Base-by-base conservation (phyloP, 2,888 invertebrate species). In the Neoaliturus tenellus region DNA sequence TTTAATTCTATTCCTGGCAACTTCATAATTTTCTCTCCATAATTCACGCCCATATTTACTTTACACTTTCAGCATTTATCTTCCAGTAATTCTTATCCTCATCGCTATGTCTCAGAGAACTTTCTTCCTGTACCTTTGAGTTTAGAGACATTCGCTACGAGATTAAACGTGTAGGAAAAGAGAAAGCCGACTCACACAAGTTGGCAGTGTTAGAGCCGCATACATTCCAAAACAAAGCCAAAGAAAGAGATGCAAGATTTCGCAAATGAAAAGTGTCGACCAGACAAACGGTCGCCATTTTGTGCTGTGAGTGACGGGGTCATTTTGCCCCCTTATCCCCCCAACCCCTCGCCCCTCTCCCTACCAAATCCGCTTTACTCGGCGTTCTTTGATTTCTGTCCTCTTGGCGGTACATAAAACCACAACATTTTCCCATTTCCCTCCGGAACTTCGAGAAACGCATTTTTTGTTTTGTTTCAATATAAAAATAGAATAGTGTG, bases 361-460 rank as follows among this genome's bases (percentile, higher is more conserved):
- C 73, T 48, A 31, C 71, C 81, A 39, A 67, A 23, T 69, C 44
- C 69, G 35, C 62, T 39, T 39, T 69, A 39, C 51, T 69, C 80
- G 78, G 81, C 33, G 17, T 75, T 62, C 83, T 84, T 67, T 62
- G 71, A 81, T 80, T 55, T 35, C 39, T 62, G 25, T 78, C 81
- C 51, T 44, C 82, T 67, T 39, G 73, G 69, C 25, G 69, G 20
- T 69, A 23, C 23, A 69, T 35, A 20, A 69, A 69, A 69, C 69
- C 69, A 20, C 69, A 69, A 69, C 39, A 62, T 62, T 62, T 62
- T 62, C 17, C 62, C 62, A 62, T 20, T 62, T 62, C 62, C 62
- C 62, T 51, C 23, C 10, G 23, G 10, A 51, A 51, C 20, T 23
- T 51, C 5, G n/a, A 23, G 51, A 8, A 23, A 4, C 10, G n/a